Base-by-base conservation (phyloP, 1,140 invertebrate species). In the Camponotus vicinus region DNA sequence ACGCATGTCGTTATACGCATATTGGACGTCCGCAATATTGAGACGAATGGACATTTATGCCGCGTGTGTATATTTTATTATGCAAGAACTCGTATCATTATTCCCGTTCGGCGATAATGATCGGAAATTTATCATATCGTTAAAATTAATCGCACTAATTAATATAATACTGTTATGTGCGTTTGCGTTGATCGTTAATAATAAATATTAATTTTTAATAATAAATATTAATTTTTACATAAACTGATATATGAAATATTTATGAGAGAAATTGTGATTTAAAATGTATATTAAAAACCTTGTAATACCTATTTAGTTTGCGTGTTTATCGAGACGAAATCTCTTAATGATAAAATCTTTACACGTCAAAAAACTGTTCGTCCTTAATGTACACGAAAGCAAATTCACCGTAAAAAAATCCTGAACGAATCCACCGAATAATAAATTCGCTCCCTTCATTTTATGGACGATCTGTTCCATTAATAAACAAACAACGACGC, bases 401-500 rank as follows among this genome's bases (percentile, higher is more conserved):
- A 55, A 55, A 69, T 80, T 42, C 34, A 37, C n/a, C 11, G 15
- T 42, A 78, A 66, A 66, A 78, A 57, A 21, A 27, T 13, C 21
- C 21, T 9, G 32, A 66, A 49, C 63, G 13, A 69, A 55, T n/a
- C 21, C 45, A 18, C 13, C 77, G 64, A 79, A 80, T 69, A 69
- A 75, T 83, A 83, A 83, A 75, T 73, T 83, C 45, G n/a, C 40
- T 61, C 7, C 21, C 69, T 83, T 83, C 79, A 63, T 83, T 83
- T 52, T 83, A 75, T 75, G 40, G 27, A 83, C 69, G 40, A 83
- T 83, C 55, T 75, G 79, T 75, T 83, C 55, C 69, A 83, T 83
- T 83, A 83, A 75, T 75, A 83, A 83, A 83, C 69, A 83, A 83
- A 83, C 71, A 83, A 82, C 79, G 63, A 61, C 27, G 55, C 79